phyloP scores from a whole-genome alignment of 2,797 vertebrate species.

The Sebastes diploproa region DNA sequence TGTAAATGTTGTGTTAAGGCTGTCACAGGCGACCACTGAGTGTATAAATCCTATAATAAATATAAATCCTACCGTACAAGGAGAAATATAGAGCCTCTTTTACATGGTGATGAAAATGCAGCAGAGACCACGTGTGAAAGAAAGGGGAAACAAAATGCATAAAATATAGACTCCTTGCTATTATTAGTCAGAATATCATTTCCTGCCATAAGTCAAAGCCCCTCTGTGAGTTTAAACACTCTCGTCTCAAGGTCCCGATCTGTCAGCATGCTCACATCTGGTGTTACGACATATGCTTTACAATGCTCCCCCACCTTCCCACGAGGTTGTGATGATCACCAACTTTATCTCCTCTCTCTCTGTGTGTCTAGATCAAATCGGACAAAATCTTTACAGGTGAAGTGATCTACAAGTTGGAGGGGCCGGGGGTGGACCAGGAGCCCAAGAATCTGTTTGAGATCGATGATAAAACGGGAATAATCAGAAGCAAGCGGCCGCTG shows the following conservation, averaged over 20 bases:
- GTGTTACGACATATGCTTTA: constrained; percentile 40
- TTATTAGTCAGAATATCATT: constrained; percentile 41
- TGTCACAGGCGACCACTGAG: background rate
- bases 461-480: constrained; percentile 90
- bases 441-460: constrained; percentile 94
- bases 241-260: constrained; percentile 36
- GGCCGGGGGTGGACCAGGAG: constrained; percentile 93
- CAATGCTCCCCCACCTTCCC: background rate
- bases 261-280: constrained; percentile 64
- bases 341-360: constrained; percentile 22
- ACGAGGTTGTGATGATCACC: constrained; percentile 19
- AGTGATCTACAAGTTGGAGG: constrained; percentile 96
- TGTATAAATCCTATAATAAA: constrained; percentile 18
- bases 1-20: constrained; percentile 44
- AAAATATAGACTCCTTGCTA: constrained; percentile 15
- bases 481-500: constrained; percentile 90
- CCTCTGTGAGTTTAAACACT: constrained; percentile 34
- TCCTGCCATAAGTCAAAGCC: constrained; percentile 46
- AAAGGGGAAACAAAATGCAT: constrained; percentile 10
- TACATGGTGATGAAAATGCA: constrained; percentile 16
- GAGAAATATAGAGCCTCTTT: constrained; percentile 23
- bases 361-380: constrained; percentile 89
- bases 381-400: constrained; percentile 92
- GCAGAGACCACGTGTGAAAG: constrained; percentile 18
- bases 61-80: constrained; percentile 8